These are phyloP conservation scores for Azorinus chamasolen DNA, from an alignment of 2,888 invertebrate species.

Conservation along the genomic window DNA sequence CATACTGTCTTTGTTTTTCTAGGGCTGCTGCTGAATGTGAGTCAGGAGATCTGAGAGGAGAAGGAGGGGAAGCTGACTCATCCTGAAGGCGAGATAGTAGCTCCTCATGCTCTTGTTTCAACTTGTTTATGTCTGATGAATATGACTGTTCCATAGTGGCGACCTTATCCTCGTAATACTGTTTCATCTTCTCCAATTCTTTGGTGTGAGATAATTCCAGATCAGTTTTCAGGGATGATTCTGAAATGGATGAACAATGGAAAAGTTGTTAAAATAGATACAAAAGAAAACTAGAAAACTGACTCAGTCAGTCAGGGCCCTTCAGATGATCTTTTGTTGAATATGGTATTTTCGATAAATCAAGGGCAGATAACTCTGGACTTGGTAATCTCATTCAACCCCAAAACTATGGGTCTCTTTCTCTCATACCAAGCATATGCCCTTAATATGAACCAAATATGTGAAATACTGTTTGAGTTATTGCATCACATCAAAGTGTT, in stretches of 20 bases:
- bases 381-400: no score
- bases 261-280: no score
- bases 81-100: slow-evolving; percentile 51
- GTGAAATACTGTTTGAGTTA: no score
- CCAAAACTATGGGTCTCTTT: no score
- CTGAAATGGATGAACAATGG: slow-evolving; percentile 39
- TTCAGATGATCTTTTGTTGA: no score
- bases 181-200: slow-evolving; percentile 69
- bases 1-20: slow-evolving; percentile 67
- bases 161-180: slow-evolving; percentile 70
- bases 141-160: slow-evolving; percentile 67
- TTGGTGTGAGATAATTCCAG: slow-evolving; percentile 63
- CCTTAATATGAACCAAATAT: no score
- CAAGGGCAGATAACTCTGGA: no score
- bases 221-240: slow-evolving; percentile 45
- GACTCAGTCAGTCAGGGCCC: no score
- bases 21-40: slow-evolving; percentile 22
- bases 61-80: slow-evolving; percentile 26
- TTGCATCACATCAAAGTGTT: no score
- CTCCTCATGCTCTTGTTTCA: slow-evolving; percentile 57
- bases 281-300: no score
- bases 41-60: slow-evolving; percentile 25
- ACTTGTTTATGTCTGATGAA: slow-evolving; percentile 61
- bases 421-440: no score
- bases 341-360: no score